Percentiles rank a stretch among this genome's conserved stretches.
phyloP scores from a whole-genome alignment of 1,140 invertebrate genomes.

The Notospermus geniculatus region DNA sequence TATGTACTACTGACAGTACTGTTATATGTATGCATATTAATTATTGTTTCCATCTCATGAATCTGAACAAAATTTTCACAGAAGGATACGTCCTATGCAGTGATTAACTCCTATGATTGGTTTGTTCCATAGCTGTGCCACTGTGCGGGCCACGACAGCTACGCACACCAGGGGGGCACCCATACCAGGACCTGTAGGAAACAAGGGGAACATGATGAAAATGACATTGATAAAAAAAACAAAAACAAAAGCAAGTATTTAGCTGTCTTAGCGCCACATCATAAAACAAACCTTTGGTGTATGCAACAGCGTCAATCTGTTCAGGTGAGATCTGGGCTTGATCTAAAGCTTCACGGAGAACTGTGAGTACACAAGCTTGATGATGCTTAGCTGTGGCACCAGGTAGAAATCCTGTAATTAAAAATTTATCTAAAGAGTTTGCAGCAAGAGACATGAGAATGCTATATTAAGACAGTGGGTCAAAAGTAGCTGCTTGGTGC shows the following conservation, averaged over 20 bases:
- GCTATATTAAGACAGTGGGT: too few species aligned
- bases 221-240: too few species aligned
- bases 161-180: constrained; percentile 84
- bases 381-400: constrained; percentile 96
- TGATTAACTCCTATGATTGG: constrained; percentile 97
- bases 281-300: constrained; percentile 83
- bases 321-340: constrained; percentile 70
- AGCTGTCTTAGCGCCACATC: too few species aligned
- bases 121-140: constrained; percentile 93
- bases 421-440: too few species aligned
- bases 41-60: too few species aligned
- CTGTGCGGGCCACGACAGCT: constrained; percentile 90
- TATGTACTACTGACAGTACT: too few species aligned
- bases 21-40: too few species aligned
- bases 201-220: too few species aligned
- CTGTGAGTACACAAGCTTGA: constrained; percentile 71
- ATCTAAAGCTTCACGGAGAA: constrained; percentile 78
- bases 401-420: constrained; percentile 95
- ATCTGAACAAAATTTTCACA: constrained; percentile 6
- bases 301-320: constrained; percentile 91
- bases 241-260: too few species aligned
- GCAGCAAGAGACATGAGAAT: too few species aligned
- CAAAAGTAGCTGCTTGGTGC: too few species aligned
- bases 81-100: constrained; percentile 84
- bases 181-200: constrained; percentile 91